Percentiles rank a stretch among this genome's conserved stretches.
These are phyloP conservation scores for Lanius collurio DNA, from an alignment of 2,113 vertebrate genomes.

Conservation along the genomic window DNA sequence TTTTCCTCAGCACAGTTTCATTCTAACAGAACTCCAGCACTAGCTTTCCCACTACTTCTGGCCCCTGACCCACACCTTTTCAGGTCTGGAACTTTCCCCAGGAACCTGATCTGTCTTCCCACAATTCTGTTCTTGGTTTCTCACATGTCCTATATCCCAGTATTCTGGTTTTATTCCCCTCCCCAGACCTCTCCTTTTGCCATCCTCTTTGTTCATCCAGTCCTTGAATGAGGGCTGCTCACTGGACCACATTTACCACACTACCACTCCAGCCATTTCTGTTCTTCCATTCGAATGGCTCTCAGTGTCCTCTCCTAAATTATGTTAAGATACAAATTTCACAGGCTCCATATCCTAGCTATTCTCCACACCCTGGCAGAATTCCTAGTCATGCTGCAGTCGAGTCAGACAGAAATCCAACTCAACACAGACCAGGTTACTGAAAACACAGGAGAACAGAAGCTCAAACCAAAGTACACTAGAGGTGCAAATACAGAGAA, in stretches of 20 bases:
- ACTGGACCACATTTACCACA: neutral
- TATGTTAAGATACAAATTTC: neutral
- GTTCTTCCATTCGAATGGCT: neutral
- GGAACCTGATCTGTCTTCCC: neutral
- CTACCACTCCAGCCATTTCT: neutral
- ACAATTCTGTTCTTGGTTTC: neutral
- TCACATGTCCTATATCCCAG: neutral
- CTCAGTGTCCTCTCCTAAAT: neutral
- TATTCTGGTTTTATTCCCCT: neutral
- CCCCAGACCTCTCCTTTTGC: neutral
- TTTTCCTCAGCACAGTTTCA: neutral
- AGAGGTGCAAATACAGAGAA: neutral
- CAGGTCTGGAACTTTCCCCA: neutral
- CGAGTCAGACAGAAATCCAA: neutral
- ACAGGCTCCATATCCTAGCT: neutral
- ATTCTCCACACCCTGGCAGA: neutral
- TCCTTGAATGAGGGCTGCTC: neutral
- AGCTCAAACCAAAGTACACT: neutral
- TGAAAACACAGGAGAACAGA: neutral
- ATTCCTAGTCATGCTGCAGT: neutral
- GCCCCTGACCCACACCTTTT: neutral
- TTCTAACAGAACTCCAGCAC: neutral
- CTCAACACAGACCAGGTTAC: neutral
- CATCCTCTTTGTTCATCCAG: neutral
- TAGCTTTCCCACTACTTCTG: neutral